Base-by-base conservation (phyloP, 2,797 vertebrate genomes). In the Mallotus villosus region DNA sequence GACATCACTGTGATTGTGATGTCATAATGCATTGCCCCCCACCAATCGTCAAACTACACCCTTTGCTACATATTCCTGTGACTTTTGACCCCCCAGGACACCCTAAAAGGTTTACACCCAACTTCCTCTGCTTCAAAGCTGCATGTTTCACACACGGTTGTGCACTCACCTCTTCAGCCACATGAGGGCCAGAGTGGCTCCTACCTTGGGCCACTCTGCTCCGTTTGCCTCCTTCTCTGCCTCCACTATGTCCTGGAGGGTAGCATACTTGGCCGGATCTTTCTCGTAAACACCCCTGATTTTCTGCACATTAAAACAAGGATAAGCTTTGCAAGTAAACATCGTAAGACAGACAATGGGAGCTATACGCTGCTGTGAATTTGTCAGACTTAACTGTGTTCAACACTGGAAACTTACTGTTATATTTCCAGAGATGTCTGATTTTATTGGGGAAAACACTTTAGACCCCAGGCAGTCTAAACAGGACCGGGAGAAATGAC, bases 161-260 rank as follows among this genome's bases (percentile, higher is more conserved):
- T 63, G 27, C 1, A 5, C n/a, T 93, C 89, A 98, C 97, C 97
- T 97, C 86, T 99, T 99, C 66, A 99, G 89, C 97, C 97, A 99
- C 96, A 98, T 96, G 62, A 98, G 89, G 0, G 96, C 97, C 65
- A 99, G 81, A 0, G 97, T 99, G 0, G 95, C 97, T 0, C 97
- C 97, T 0, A 91, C 94, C 89, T 95, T 97, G 1, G 97, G 97
- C 97, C 97, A 98, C 0, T 94, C 90, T 0, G 91, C 78, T 12
- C 92, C 92, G 0, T 96, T 72, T 75, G 88, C 89, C 60, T 94
- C 94, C 71, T 94, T 95, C 87, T 99, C 97, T 1, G 78, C 93
- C 80, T 94, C 94, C 81, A 99, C 81, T 37, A 99, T 97, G 84
- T 95, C 92, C 89, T 95, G 94, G 69, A 99, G 90, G 0, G 97